Evolutionary conservation across 2,888 invertebrate genomes (phyloP).

Genomic region (Drepana falcataria): DNA sequence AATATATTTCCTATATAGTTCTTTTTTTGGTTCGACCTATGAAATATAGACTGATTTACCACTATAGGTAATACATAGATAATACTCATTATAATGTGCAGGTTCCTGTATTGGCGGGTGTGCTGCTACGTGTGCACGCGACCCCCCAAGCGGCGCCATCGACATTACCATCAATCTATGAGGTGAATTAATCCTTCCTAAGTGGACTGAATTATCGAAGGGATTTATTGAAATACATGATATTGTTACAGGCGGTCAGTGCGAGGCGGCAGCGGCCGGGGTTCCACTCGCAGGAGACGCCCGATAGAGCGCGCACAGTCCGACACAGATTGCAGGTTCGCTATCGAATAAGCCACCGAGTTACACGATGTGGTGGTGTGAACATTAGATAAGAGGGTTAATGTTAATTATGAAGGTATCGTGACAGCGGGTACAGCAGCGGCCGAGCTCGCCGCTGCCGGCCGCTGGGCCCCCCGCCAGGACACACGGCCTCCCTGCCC

Average conservation of each 20-base stretch:
- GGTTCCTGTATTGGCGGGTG: constrained; percentile 95
- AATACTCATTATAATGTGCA: constrained; percentile 26
- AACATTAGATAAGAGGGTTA: background rate
- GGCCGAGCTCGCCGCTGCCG: constrained; percentile 38
- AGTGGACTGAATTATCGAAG: background rate
- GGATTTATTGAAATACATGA: too few relatives aligned
- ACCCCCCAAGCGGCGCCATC: constrained; percentile 80
- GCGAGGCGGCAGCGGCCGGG: constrained; percentile 36
- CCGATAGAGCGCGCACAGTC: constrained; percentile 77
- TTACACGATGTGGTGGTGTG: background rate
- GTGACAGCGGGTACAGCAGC: constrained; percentile 68
- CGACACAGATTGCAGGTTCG: constrained; percentile 85
- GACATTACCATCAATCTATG: constrained; percentile 38
- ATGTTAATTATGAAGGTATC: constrained; percentile 40
- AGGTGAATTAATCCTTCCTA: constrained; percentile 20
- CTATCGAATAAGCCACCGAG: background rate
- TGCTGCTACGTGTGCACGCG: constrained; percentile 94
- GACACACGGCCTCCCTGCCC: constrained; percentile 23
- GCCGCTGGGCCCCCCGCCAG: constrained; percentile 15
- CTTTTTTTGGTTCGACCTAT: too few relatives aligned
- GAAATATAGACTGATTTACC: too few relatives aligned
- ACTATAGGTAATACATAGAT: background rate
- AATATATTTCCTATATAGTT: too few relatives aligned
- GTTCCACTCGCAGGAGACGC: background rate
- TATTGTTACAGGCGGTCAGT: constrained; percentile 38